A percentile compares a stretch with the other conserved stretches of the same genome.
Evolutionary conservation across 2,113 vertebrate species (phyloP).

Genomic region (Gambusia affinis): DNA sequence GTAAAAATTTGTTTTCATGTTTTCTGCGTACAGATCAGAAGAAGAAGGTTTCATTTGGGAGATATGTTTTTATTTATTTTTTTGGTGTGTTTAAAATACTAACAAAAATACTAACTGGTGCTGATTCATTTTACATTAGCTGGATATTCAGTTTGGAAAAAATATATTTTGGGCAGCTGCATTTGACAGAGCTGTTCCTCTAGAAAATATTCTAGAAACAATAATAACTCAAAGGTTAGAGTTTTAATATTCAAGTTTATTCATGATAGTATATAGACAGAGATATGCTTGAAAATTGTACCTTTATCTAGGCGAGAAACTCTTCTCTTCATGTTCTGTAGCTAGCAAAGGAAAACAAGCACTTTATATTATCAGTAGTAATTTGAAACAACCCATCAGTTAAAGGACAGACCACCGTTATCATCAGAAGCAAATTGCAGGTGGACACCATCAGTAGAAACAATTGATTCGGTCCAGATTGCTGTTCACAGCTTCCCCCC

Average conservation of each 20-base stretch:
- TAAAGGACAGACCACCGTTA: slow-evolving; percentile 26
- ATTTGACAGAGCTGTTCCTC: not conserved
- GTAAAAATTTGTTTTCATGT: not conserved
- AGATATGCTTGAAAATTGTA: not conserved
- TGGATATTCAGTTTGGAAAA: not conserved
- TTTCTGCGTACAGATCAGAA: too few relatives aligned
- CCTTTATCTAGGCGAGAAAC: slow-evolving; percentile 11
- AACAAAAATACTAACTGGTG: not conserved
- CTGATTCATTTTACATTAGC: not conserved
- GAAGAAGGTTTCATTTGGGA: too few relatives aligned
- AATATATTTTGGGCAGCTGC: not conserved
- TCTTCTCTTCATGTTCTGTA: slow-evolving; percentile 20
- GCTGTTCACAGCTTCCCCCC: slow-evolving; percentile 22
- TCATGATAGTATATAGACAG: not conserved
- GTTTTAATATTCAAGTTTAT: slow-evolving; percentile 18
- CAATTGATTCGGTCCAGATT: slow-evolving; percentile 50
- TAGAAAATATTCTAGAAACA: not conserved
- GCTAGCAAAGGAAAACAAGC: not conserved
- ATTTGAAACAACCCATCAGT: slow-evolving; percentile 38
- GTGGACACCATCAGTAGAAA: slow-evolving; percentile 18
- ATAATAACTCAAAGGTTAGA: not conserved
- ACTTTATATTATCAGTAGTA: slow-evolving; percentile 5
- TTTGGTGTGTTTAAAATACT: not conserved
- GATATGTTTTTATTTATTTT: not conserved
- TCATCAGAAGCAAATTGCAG: slow-evolving; percentile 38